A percentile compares a stretch with the other conserved stretches of the same genome.
Conservation (phyloP, 2,888 invertebrate species). For the Eupithecia pulchellata region DNA sequence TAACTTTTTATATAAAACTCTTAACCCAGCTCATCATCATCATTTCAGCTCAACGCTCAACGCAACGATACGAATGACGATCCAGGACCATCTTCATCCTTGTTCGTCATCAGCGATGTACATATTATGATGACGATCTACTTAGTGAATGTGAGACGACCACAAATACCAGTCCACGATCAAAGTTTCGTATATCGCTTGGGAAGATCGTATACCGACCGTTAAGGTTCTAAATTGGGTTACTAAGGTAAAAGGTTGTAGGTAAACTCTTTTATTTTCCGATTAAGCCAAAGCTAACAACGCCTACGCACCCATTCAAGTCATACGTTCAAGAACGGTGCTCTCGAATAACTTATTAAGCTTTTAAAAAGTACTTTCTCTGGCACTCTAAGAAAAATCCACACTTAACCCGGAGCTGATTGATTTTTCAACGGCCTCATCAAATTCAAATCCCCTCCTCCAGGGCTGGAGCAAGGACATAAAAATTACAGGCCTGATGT, state of each 20-base stretch:
- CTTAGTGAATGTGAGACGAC: neutral
- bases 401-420: conserved; percentile 44
- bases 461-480: conserved; percentile 24
- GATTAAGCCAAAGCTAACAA: neutral
- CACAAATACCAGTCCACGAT: neutral
- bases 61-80: neutral
- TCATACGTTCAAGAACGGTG: conserved; percentile 20
- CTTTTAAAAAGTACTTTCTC: conserved; percentile 35
- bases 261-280: neutral
- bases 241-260: neutral
- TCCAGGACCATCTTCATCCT: neutral
- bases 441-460: conserved; percentile 39
- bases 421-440: conserved; percentile 48
- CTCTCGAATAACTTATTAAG: conserved; percentile 33
- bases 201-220: neutral
- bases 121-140: neutral
- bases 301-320: neutral
- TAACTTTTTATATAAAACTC: neutral
- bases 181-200: neutral
- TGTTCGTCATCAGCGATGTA: neutral
- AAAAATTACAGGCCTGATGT: no score
- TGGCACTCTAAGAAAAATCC: conserved; percentile 35
- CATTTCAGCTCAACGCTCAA: neutral
- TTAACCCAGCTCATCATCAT: neutral
- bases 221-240: neutral